phyloP scores from a whole-genome alignment of 2,888 invertebrate species.

The Thera obeliscata region DNA sequence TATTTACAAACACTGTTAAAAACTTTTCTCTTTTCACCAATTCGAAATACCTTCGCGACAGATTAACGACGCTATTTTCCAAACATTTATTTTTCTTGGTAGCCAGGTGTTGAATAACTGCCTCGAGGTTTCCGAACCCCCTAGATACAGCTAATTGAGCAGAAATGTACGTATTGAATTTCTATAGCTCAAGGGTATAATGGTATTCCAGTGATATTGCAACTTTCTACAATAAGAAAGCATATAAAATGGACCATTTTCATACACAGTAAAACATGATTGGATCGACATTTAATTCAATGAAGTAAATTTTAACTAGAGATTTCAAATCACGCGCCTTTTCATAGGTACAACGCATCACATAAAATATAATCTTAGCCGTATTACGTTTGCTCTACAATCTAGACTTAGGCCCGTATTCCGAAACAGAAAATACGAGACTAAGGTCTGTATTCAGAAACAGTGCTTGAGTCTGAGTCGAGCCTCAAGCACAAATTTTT shows the following conservation, averaged over 20 bases:
- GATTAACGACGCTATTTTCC: slow-evolving; percentile 51
- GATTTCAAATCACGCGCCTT: too few relatives aligned
- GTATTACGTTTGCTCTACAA: too few relatives aligned
- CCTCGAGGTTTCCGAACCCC: slow-evolving; percentile 51
- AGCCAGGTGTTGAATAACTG: slow-evolving; percentile 60
- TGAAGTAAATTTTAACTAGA: too few relatives aligned
- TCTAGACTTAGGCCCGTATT: too few relatives aligned
- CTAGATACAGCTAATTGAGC: slow-evolving; percentile 58
- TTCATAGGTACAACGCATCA: too few relatives aligned
- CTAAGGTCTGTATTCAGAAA: too few relatives aligned
- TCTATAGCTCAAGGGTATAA: slow-evolving; percentile 44
- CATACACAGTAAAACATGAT: background rate
- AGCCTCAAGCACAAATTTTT: too few relatives aligned
- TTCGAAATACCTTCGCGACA: slow-evolving; percentile 49
- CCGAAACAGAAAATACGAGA: too few relatives aligned
- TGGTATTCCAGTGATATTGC: background rate
- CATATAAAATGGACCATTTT: background rate
- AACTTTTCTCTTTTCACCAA: slow-evolving; percentile 49
- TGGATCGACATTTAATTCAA: background rate
- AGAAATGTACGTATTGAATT: slow-evolving; percentile 54
- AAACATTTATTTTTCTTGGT: slow-evolving; percentile 45
- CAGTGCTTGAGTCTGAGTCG: too few relatives aligned
- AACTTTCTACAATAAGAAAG: background rate
- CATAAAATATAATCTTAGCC: too few relatives aligned
- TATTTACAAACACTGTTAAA: slow-evolving; percentile 57